Conservation (phyloP, 2,797 vertebrate species). For the Urocyon cinereoargenteus region DNA sequence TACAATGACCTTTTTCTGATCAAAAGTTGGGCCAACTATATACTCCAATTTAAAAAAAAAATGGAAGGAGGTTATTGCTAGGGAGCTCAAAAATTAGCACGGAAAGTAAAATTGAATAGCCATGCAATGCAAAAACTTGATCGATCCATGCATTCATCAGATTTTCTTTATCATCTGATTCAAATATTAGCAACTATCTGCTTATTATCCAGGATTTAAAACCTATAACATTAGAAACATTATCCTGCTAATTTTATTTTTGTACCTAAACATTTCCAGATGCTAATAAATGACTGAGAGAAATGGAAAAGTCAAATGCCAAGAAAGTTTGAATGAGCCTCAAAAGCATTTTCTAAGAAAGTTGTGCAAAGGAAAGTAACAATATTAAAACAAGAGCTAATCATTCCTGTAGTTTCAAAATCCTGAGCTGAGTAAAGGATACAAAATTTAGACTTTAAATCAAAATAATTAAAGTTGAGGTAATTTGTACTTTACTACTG, state of each 20-base stretch:
- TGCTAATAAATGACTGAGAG: constrained; percentile 1
- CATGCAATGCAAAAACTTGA: neutral
- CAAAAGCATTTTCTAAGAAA: neutral
- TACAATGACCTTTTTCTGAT: neutral
- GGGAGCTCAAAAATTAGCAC: neutral
- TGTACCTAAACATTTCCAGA: neutral
- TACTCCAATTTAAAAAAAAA: neutral
- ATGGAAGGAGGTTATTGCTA: neutral
- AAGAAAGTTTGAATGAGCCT: constrained; percentile 28
- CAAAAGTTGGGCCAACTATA: neutral
- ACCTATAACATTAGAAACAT: neutral
- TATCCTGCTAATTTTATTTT: constrained; percentile 44
- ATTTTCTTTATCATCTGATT: neutral
- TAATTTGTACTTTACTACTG: neutral
- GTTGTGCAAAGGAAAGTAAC: neutral
- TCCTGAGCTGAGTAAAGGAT: neutral
- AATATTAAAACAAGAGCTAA: constrained; percentile 3
- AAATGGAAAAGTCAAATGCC: constrained; percentile 58
- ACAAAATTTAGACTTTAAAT: neutral
- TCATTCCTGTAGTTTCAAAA: neutral
- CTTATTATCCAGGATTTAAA: constrained; percentile 24
- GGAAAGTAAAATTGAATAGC: neutral
- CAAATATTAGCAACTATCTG: neutral
- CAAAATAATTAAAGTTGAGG: neutral
- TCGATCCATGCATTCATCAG: neutral